Evolutionary conservation across 2,888 invertebrate species (phyloP).

Genomic region (Onchidella celtica): DNA sequence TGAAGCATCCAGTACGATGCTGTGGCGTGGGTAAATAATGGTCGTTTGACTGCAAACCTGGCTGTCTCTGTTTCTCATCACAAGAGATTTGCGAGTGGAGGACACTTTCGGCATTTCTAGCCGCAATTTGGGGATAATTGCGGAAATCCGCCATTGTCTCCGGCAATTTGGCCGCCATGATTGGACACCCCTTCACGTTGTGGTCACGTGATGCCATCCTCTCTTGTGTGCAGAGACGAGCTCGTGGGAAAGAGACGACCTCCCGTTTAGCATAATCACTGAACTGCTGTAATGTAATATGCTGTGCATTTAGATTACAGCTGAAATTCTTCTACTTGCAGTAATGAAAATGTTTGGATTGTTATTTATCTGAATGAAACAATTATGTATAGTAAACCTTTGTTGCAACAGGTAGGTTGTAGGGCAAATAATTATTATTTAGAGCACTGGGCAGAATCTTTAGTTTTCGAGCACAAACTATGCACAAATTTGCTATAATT

Average conservation of each 20-base stretch:
- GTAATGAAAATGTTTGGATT: background rate
- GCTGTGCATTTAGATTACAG: background rate
- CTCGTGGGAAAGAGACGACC: slow-evolving; percentile 42
- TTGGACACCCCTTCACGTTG: slow-evolving; percentile 4
- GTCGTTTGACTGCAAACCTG: slow-evolving; percentile 42
- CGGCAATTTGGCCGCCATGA: slow-evolving; percentile 28
- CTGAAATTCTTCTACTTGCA: background rate
- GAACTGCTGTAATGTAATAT: background rate
- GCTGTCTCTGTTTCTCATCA: slow-evolving; percentile 41
- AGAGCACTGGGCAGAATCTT: no score
- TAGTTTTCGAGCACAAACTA: no score
- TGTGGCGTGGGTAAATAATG: slow-evolving; percentile 44
- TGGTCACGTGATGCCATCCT: slow-evolving; percentile 14
- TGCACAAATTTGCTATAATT: no score
- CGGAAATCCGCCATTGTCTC: slow-evolving; percentile 42
- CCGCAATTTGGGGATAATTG: slow-evolving; percentile 21
- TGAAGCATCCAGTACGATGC: background rate
- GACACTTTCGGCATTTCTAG: slow-evolving; percentile 41
- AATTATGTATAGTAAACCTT: background rate
- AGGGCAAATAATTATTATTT: no score
- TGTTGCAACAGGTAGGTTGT: no score
- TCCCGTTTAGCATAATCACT: background rate
- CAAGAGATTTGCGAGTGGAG: slow-evolving; percentile 31
- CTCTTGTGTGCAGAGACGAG: background rate
- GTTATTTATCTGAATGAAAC: background rate